Conservation (phyloP, 2,888 invertebrate genomes). For the Mesorhabditis sp. region DNA sequence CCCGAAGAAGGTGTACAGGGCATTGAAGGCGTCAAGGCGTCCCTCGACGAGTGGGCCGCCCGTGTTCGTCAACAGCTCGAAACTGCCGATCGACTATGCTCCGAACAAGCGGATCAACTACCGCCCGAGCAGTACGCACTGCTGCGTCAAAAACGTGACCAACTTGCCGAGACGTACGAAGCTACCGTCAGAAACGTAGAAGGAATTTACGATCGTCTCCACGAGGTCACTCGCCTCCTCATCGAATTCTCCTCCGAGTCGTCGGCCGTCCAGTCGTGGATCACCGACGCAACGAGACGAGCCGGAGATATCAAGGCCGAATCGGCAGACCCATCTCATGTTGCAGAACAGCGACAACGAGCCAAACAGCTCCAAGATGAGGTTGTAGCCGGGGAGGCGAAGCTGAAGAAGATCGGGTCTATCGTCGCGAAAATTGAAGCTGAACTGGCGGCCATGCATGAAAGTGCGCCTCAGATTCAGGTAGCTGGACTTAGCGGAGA, state of each 20-base stretch:
- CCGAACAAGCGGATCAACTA: slow-evolving; percentile 76
- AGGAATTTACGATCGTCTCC: slow-evolving; percentile 36
- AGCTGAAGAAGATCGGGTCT: slow-evolving; percentile 26
- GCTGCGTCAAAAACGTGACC: slow-evolving; percentile 60
- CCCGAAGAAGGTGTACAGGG: slow-evolving; percentile 18
- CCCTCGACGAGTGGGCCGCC: slow-evolving; percentile 36
- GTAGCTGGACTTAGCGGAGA: slow-evolving; percentile 25
- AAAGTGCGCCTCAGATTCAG: slow-evolving; percentile 22
- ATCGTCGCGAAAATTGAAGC: slow-evolving; percentile 29
- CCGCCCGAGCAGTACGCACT: slow-evolving; percentile 84
- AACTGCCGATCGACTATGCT: slow-evolving; percentile 36
- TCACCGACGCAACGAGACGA: slow-evolving; percentile 34
- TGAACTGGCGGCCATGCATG: slow-evolving; percentile 30
- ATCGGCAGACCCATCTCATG: slow-evolving; percentile 33
- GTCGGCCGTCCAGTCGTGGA: slow-evolving; percentile 49
- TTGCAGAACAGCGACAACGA: slow-evolving; percentile 11
- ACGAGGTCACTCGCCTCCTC: slow-evolving; percentile 42
- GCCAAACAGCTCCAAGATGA: slow-evolving; percentile 19
- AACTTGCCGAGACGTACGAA: slow-evolving; percentile 43
- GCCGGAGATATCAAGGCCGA: slow-evolving; percentile 35
- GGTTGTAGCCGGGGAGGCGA: slow-evolving; percentile 21
- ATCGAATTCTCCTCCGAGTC: slow-evolving; percentile 46
- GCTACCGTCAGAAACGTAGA: slow-evolving; percentile 37
- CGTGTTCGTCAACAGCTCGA: slow-evolving; percentile 31
- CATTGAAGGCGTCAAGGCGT: slow-evolving; percentile 31